Evolutionary conservation across 1,140 invertebrate species (phyloP).

Genomic region (Lutraria rhynchaena): DNA sequence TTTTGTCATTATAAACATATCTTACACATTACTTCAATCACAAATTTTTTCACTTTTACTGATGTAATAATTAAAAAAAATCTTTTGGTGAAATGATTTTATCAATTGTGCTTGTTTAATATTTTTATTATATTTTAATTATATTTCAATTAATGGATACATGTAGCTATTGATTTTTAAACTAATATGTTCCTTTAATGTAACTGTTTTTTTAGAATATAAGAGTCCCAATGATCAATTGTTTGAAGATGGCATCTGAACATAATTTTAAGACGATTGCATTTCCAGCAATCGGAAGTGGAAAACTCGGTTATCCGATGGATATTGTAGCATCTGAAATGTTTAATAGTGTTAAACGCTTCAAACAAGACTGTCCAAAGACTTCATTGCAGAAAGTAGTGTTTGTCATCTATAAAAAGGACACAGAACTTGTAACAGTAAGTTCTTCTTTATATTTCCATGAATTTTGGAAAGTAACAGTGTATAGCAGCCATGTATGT

Average conservation of each 20-base stretch:
- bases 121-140: not conserved
- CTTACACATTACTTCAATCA: too few relatives aligned
- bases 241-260: not conserved
- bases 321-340: constrained; percentile 10
- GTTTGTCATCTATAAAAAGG: constrained; percentile 70
- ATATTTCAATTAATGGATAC: too few relatives aligned
- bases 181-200: not conserved
- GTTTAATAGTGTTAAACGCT: constrained; percentile 40
- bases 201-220: not conserved
- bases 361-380: constrained; percentile 23
- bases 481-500: too few relatives aligned
- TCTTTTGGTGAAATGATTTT: not conserved
- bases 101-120: not conserved
- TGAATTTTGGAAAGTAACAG: too few relatives aligned
- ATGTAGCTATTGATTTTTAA: too few relatives aligned
- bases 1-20: too few relatives aligned
- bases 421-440: constrained; percentile 20
- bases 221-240: not conserved
- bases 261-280: not conserved
- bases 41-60: too few relatives aligned
- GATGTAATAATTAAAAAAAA: too few relatives aligned
- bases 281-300: constrained; percentile 8
- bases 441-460: too few relatives aligned
- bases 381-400: constrained; percentile 59
- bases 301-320: not conserved